Evolutionary conservation across 2,797 vertebrate species (phyloP).

Genomic region (Anolis apletophallus): DNA sequence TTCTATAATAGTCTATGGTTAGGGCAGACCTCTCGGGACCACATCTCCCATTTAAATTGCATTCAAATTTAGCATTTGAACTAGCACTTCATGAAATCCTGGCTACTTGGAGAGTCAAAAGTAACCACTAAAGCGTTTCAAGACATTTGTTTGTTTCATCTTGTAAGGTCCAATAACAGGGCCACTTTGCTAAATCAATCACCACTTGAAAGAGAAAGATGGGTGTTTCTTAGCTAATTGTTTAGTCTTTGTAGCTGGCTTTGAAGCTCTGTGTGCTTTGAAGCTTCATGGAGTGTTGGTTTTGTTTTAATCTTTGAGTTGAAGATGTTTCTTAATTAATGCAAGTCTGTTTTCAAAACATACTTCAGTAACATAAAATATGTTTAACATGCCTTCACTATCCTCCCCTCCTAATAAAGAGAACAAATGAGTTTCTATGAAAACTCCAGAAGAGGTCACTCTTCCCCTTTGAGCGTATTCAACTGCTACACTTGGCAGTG

Average conservation of each 20-base stretch:
- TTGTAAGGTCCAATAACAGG: not conserved
- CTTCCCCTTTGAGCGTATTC: constrained; percentile 66
- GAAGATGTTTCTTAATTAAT: constrained; percentile 74
- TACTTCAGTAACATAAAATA: constrained; percentile 63
- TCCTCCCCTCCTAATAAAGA: constrained; percentile 35
- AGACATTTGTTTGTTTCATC: constrained; percentile 16
- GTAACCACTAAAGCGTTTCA: constrained; percentile 5
- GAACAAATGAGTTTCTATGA: constrained; percentile 48
- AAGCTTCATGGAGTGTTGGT: constrained; percentile 64
- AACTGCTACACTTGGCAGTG: not conserved
- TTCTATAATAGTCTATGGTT: not conserved
- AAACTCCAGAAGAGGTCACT: constrained; percentile 80
- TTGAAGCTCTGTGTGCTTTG: constrained; percentile 72
- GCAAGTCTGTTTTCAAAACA: constrained; percentile 57
- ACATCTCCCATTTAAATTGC: too few relatives aligned
- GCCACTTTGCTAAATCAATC: constrained; percentile 42
- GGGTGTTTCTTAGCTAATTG: constrained; percentile 66
- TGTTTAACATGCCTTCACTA: constrained; percentile 71
- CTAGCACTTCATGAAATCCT: not conserved
- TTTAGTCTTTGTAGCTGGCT: constrained; percentile 64
- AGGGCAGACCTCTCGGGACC: not conserved
- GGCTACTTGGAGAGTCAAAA: not conserved
- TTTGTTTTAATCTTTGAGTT: constrained; percentile 69
- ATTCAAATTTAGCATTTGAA: not conserved
- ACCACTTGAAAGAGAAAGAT: constrained; percentile 67